A percentile compares a stretch with the other conserved stretches of the same genome.
These are phyloP conservation scores for Holothuria glaberrima DNA, from an alignment of 35 echinoderm and acorn worm species.

Conservation along the genomic window DNA sequence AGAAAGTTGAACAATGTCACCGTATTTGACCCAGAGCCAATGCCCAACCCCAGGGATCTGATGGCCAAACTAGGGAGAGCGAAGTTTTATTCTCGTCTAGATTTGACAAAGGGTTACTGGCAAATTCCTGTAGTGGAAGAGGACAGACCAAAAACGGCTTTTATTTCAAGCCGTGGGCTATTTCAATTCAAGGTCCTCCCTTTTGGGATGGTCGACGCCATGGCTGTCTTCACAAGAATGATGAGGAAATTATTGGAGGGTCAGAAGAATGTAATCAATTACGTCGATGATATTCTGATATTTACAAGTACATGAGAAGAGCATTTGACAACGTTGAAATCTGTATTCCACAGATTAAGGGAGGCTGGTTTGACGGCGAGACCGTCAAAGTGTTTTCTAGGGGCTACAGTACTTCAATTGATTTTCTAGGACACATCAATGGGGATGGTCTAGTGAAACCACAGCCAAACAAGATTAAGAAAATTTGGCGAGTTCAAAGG, in stretches of 20 bases:
- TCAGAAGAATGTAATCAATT: conserved; percentile 12
- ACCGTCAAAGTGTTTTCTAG: conserved; percentile 9
- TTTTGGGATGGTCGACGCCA: conserved; percentile 61
- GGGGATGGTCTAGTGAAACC: conserved; percentile 14
- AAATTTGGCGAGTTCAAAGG: neutral
- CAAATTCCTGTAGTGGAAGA: conserved; percentile 62
- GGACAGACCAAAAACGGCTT: conserved; percentile 67
- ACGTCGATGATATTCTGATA: conserved; percentile 50
- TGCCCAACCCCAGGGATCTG: conserved; percentile 34
- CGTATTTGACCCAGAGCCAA: conserved; percentile 78
- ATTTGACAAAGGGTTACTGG: conserved; percentile 72
- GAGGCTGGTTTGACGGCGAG: conserved; percentile 2
- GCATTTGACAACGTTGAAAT: neutral
- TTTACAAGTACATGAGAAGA: conserved; percentile 5
- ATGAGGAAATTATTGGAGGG: conserved; percentile 12
- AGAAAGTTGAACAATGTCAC: conserved; percentile 65
- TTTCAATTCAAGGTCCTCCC: conserved; percentile 69
- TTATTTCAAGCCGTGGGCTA: conserved; percentile 48
- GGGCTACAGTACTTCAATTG: conserved; percentile 13
- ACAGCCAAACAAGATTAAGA: conserved; percentile 16
- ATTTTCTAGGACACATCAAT: conserved; percentile 43
- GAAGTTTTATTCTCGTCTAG: conserved; percentile 54
- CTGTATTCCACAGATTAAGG: neutral
- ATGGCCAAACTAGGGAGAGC: conserved; percentile 58
- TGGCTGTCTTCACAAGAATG: conserved; percentile 28